These are phyloP conservation scores for Spinus olivaceus DNA, from an alignment of 2,797 vertebrate genomes.

Conservation along the genomic window DNA sequence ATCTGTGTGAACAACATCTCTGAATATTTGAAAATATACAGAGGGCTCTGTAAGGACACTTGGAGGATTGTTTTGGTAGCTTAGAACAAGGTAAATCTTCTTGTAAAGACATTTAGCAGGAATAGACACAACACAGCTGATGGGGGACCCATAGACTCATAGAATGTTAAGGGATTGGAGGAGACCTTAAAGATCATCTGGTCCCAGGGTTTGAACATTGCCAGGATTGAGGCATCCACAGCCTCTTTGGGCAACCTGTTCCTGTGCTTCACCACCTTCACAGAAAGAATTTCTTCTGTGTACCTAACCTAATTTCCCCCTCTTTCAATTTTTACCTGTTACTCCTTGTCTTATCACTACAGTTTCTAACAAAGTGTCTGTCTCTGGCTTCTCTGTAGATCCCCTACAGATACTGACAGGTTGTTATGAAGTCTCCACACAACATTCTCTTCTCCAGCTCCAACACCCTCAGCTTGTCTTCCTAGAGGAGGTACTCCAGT, in stretches of 20 bases:
- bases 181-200: background rate
- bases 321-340: background rate
- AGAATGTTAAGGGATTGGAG: background rate
- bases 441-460: background rate
- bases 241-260: background rate
- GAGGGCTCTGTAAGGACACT: background rate
- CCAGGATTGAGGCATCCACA: background rate
- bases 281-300: background rate
- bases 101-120: background rate
- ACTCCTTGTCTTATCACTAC: background rate
- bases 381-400: background rate
- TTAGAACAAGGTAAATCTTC: background rate
- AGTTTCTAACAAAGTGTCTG: background rate
- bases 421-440: background rate
- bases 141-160: background rate
- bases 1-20: background rate
- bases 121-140: background rate
- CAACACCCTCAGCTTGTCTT: background rate
- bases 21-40: background rate
- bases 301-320: background rate
- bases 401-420: background rate
- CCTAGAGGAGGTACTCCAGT: fast-evolving
- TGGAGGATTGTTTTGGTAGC: background rate
- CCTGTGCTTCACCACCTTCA: background rate
- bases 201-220: background rate